Conservation (phyloP, 2,797 vertebrate species). For the Pseudochirops corinnae region DNA sequence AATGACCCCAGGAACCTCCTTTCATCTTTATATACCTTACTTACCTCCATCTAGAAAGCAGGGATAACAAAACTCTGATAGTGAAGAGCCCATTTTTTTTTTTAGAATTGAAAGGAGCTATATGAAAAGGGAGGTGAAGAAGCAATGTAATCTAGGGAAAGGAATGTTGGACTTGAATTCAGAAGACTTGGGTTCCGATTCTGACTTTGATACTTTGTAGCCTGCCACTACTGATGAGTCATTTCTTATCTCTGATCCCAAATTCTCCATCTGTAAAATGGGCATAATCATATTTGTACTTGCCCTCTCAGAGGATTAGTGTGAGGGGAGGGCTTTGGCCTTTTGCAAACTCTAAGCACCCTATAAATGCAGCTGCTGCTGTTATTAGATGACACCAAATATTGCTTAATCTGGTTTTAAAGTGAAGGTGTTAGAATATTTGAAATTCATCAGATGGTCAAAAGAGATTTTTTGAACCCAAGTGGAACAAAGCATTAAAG, state of each 20-base stretch:
- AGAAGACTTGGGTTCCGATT: neutral
- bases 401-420: neutral
- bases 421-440: neutral
- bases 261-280: neutral
- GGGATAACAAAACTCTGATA: neutral
- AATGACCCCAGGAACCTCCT: neutral
- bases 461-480: slow-evolving; percentile 5
- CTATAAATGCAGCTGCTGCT: neutral
- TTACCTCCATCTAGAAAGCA: slow-evolving; percentile 10
- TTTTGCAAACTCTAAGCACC: neutral
- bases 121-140: neutral
- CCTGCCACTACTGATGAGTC: neutral
- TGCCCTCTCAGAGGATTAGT: neutral
- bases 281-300: neutral
- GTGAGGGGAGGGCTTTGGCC: neutral
- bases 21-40: neutral
- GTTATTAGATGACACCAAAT: neutral
- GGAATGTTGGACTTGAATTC: neutral
- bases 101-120: neutral
- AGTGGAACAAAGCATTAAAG: slow-evolving; percentile 4
- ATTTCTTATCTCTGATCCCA: neutral
- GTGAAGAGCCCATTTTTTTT: too few relatives aligned
- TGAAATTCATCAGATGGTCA: neutral
- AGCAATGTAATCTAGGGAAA: neutral
- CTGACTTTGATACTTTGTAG: neutral